Evolutionary conservation across 2,797 vertebrate genomes (phyloP).

Genomic region (Cirrhinus molitorella): DNA sequence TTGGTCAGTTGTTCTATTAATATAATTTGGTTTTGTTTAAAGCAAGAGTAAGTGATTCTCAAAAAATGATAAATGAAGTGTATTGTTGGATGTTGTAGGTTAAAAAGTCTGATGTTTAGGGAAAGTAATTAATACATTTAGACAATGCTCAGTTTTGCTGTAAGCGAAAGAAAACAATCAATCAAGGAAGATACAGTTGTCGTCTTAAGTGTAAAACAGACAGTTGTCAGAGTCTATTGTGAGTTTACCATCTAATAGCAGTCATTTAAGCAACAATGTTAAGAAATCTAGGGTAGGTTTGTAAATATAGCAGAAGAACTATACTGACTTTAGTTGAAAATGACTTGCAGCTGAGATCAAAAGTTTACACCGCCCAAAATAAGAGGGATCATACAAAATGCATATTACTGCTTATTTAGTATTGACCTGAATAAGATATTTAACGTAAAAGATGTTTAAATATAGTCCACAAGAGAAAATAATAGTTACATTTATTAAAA

Average conservation of each 20-base stretch:
- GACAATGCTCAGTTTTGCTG: neutral
- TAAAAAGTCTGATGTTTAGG: too few relatives aligned
- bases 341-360: too few relatives aligned
- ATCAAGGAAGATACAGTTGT: neutral
- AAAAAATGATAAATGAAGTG: neutral
- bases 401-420: too few relatives aligned
- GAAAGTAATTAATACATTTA: neutral
- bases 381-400: too few relatives aligned
- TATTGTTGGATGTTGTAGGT: too few relatives aligned
- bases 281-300: neutral
- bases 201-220: neutral
- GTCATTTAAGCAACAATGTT: too few relatives aligned
- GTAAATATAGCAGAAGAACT: neutral
- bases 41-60: neutral
- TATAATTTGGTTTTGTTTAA: neutral
- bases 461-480: too few relatives aligned
- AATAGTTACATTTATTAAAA: too few relatives aligned
- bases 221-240: neutral
- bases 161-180: neutral
- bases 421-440: too few relatives aligned
- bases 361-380: too few relatives aligned
- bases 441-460: too few relatives aligned
- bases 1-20: neutral
- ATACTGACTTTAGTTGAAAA: neutral
- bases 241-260: neutral